These are phyloP conservation scores for Sialis fuliginosa DNA, from an alignment of 2,888 invertebrate species.

Conservation along the genomic window DNA sequence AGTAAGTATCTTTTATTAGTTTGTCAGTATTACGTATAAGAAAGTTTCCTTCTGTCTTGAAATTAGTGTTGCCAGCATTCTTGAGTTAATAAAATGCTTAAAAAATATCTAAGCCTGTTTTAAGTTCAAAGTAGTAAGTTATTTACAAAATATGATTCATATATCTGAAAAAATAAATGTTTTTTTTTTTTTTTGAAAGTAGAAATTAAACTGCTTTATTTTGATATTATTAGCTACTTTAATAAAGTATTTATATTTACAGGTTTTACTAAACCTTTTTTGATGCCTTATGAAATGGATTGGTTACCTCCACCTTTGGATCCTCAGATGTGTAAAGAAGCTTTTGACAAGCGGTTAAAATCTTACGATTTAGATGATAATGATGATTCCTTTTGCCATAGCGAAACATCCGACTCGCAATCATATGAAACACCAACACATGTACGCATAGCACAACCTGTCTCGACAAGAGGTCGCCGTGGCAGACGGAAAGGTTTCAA, in stretches of 20 bases:
- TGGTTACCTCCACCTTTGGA: conserved; percentile 38
- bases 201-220: neutral
- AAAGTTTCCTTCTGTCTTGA: no score
- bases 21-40: no score
- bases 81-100: no score
- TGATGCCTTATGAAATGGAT: conserved; percentile 61
- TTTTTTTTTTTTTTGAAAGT: neutral
- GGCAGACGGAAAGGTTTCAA: conserved; percentile 17
- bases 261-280: conserved; percentile 41
- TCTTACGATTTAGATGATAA: neutral
- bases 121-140: neutral
- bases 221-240: conserved; percentile 5
- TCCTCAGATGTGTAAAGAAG: conserved; percentile 29
- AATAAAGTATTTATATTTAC: conserved; percentile 17
- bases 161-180: neutral
- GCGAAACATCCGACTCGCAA: neutral
- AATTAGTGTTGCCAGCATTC: no score
- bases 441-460: neutral
- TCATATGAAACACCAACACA: neutral
- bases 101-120: no score
- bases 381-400: neutral
- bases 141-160: neutral
- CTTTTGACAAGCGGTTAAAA: conserved; percentile 10
- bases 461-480: neutral
- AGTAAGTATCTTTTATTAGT: no score